These are phyloP conservation scores for mouse (Mus musculus) DNA, from an alignment of 2,113 vertebrate genomes.

Conservation along the genomic window DNA sequence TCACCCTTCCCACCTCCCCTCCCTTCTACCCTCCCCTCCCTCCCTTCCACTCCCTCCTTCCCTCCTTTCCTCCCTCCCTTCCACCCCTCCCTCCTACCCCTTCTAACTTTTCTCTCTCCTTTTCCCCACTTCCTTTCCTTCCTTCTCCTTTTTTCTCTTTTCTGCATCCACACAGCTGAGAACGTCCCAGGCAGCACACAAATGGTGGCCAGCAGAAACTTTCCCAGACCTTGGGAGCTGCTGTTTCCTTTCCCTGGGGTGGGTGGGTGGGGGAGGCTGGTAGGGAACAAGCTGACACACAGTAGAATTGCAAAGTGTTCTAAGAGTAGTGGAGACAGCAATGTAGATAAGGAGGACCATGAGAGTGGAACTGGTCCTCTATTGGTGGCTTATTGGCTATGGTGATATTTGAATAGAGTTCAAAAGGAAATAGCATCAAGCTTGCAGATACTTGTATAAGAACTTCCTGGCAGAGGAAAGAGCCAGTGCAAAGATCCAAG, in stretches of 20 bases:
- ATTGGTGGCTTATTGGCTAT: not conserved
- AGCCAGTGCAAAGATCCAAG: fast-evolving
- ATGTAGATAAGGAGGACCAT: not conserved
- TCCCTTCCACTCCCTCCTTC: fast-evolving
- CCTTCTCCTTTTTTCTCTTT: too few species aligned
- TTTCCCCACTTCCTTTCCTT: fast-evolving
- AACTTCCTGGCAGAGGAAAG: too few species aligned
- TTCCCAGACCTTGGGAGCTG: not conserved
- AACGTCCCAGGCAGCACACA: fast-evolving
- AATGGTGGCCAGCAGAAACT: not conserved
- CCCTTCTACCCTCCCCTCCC: fast-evolving
- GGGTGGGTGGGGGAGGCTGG: fast-evolving
- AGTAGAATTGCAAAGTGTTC: fast-evolving
- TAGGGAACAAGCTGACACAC: fast-evolving
- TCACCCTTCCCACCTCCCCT: too few species aligned
- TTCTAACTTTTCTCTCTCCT: not conserved
- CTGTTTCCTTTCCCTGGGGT: fast-evolving
- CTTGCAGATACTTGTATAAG: fast-evolving
- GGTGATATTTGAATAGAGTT: not conserved
- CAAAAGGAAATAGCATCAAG: not conserved
- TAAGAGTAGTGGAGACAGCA: not conserved
- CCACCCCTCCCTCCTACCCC: too few species aligned
- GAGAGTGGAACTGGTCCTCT: not conserved
- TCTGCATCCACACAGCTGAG: not conserved
- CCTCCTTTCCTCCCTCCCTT: fast-evolving